Evolutionary conservation across 2,797 vertebrate species (phyloP), one percentile per base, ranked within the genome.

Genomic region (Mastacembelus armatus): DNA sequence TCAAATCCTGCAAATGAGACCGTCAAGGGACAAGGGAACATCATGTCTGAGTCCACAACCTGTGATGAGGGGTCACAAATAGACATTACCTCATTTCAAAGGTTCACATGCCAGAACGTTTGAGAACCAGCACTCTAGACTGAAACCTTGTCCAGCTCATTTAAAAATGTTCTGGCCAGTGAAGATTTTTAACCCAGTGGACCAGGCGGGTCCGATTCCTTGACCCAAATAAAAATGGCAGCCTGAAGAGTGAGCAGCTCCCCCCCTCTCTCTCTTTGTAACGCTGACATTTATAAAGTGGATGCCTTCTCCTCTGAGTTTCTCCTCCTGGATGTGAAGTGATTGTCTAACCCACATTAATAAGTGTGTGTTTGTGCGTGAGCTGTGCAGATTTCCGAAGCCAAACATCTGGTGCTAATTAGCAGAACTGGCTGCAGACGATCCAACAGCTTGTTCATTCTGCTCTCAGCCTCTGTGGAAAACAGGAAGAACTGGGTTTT

Each of bases 361-460:
- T 33, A 16, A n/a, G 49, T 12, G 42, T 38, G 57, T 47, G 26
- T 40, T 33, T 43, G 19, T 56, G 35, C 26, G 29, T 43, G 22
- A 10, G 32, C 18, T 36, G 16, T 32, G 24, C 26, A 49, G 44
- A 10, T 24, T 58, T 51, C 38, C 45, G 50, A 45, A 45, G 52
- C 68, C 69, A 63, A 78, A 72, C 75, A 72, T 78, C 69, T 78
- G 75, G 54, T 22, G 40, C 10, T 78, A 63, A 64, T 78, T 64
- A 63, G 26, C 40, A 48, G 45, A 42, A 3, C 47, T 44, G 2
- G 35, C 62, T 42, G 52, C 51, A 63, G 63, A 67, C 21, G 18
- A 27, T 60, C 26, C 15, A 47, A 10, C 43, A 33, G 49, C 30
- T 36, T 12, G n/a, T 50, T 61, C 36, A 4, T 21, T 51, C 59